phyloP scores from a whole-genome alignment of 2,113 vertebrate genomes.

The Origma solitaria region DNA sequence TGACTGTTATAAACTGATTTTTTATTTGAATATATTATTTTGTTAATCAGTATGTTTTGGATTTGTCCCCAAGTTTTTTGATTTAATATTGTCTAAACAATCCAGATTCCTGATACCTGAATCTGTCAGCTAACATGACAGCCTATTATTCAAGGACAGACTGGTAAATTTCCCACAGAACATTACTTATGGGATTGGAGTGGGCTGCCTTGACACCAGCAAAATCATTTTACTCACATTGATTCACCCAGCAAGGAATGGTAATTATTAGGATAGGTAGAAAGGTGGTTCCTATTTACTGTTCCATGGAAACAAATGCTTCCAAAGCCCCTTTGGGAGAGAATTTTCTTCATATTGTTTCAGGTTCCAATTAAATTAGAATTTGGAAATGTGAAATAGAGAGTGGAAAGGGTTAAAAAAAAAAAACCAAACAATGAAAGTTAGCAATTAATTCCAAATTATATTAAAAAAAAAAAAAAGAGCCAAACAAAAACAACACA shows the following conservation, averaged over 20 bases:
- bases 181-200: not conserved
- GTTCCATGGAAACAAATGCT: not conserved
- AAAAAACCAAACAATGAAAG: not conserved
- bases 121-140: not conserved
- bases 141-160: not conserved
- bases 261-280: not conserved
- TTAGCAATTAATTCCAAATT: not conserved
- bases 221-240: not conserved
- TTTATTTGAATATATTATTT: not conserved
- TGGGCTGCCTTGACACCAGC: not conserved
- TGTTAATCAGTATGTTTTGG: not conserved
- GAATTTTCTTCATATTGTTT: not conserved
- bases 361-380: not conserved
- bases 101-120: not conserved
- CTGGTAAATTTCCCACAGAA: not conserved
- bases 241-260: not conserved
- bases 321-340: not conserved
- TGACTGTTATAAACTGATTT: not conserved
- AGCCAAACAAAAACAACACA: not conserved
- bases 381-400: not conserved
- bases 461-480: not conserved
- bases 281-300: not conserved
- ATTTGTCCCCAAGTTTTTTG: not conserved
- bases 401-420: not conserved
- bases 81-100: not conserved